These are phyloP conservation scores for Papilio xuthus DNA, from an alignment of 1,140 invertebrate genomes.

Conservation along the genomic window DNA sequence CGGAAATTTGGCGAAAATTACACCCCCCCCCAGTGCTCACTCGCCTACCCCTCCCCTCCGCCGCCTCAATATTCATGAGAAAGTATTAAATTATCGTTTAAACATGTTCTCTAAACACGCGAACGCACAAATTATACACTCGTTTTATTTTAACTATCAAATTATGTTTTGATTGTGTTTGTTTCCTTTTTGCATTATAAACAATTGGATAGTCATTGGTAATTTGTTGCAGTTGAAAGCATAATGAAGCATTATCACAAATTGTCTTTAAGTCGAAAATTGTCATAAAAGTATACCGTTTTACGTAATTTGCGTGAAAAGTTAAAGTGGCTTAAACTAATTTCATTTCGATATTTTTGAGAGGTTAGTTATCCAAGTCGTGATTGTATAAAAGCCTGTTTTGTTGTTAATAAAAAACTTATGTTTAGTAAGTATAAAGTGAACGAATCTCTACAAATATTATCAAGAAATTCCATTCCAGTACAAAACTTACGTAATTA, in stretches of 20 bases:
- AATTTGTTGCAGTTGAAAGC: not conserved
- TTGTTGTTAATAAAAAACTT: too few species aligned
- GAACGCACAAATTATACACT: constrained; percentile 29
- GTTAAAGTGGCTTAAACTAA: not conserved
- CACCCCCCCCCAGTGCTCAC: not conserved
- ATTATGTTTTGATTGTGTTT: constrained; percentile 8
- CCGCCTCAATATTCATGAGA: constrained; percentile 36
- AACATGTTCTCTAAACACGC: constrained; percentile 27
- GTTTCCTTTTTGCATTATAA: not conserved
- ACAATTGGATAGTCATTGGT: not conserved
- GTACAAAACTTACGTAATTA: not conserved
- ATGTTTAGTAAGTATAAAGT: too few species aligned
- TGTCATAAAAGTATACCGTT: not conserved
- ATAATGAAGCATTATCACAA: not conserved
- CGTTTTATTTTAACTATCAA: constrained; percentile 3
- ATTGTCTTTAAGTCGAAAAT: not conserved
- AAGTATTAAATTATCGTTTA: constrained; percentile 37
- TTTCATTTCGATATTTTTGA: not conserved
- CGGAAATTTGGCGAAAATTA: constrained; percentile 39
- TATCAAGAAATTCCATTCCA: not conserved
- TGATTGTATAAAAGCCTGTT: not conserved
- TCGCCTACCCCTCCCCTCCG: not conserved
- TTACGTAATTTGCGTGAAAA: not conserved
- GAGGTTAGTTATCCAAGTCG: too few species aligned
- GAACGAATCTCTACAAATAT: not conserved